Evolutionary conservation across 1,140 invertebrate species (phyloP), one percentile per base, ranked within the genome.

Genomic region (Zophobas morio): DNA sequence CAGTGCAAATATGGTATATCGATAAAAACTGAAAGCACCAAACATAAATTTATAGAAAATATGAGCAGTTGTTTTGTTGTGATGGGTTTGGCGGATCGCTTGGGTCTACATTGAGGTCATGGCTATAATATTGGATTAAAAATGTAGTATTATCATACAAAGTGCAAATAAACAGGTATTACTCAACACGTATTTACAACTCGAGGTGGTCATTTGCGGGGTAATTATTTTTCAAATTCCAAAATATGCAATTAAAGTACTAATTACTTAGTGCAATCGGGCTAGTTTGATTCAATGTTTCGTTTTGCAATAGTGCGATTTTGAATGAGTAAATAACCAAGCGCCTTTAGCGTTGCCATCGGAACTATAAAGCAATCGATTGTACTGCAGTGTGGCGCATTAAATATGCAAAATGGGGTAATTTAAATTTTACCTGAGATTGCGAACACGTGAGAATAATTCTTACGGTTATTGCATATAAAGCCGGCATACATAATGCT

Each of bases 391-490:
- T 66, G 60, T 66, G 60, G 60, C 60, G 39, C 60, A 66, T 66
- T 66, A 66, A 51, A 66, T 66, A 66, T 66, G 60, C 39, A 66
- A 66, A 66, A 66, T 66, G 60, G 60, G 42, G 42, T 66, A 66
- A 66, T 66, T 66, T 66, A 66, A 66, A 66, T 66, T 66, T 66
- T 66, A 66, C 60, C 39, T 66, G 2, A 46, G 39, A 66, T 66
- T 66, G 60, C 1, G 37, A 66, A 39, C 60, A 66, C 60, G 60
- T 66, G 60, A 66, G 39, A 42, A 42, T 66, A 47, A 66, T 46
- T 66, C 39, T 66, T 4, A 20, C 33, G 39, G 60, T 37, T 66
- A 39, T 66, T 3, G 39, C 60, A 4, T 40, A 51, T 20, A 51
- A 51, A 33, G 20, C 20, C 0, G 5, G 20, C 1, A 42, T 40